Evolutionary conservation across 2,888 invertebrate genomes (phyloP), one percentile per base, ranked within the genome.

Genomic region (Cephus sareptanus): DNA sequence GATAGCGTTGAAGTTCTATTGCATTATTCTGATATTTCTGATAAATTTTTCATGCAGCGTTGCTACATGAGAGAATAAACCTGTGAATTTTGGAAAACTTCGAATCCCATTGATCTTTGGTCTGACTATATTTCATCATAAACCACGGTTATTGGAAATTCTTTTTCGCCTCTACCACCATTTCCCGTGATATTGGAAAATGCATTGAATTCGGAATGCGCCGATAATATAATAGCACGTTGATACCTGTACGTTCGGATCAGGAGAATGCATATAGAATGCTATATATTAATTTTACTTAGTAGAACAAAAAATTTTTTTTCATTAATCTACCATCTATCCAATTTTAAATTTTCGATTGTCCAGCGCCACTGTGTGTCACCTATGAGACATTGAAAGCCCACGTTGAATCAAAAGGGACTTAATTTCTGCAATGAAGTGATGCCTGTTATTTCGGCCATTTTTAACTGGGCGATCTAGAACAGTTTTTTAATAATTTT

Each of bases 141-240:
- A 81, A 82, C 81, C 83, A 81, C 79, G 78, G 81, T 83, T 83
- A 85, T 85, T 84, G 84, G 82, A 83, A 85, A 84, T 82, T 83
- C 81, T 81, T 85, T 85, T 81, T 75, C 78, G 74, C 73, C 73
- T 79, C 75, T 73, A 69, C 71, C 34, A 56, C 68, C 75, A 74
- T 33, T 74, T 74, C 56, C 34, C 73, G 69, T 74, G 77, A 77
- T 79, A 79, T 79, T 77, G 79, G 77, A 69, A 79, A 77, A 79
- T 71, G 79, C 75, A 37, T 71, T 71, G 71, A 71, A 71, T 71
- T 34, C 75, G n/a, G 11, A 68, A 75, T 75, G 56, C 34, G 30
- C 23, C 9, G 40, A 30, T 68, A 31, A 37, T 31, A 34, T 37
- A 56, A 31, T 56, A 56, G 23, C 23, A 23, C 56, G 23, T 56